A percentile compares a stretch with the other conserved stretches of the same genome.
These are phyloP conservation scores for Saguinus imperator DNA, from an alignment of 2,113 vertebrate species.

Conservation along the genomic window DNA sequence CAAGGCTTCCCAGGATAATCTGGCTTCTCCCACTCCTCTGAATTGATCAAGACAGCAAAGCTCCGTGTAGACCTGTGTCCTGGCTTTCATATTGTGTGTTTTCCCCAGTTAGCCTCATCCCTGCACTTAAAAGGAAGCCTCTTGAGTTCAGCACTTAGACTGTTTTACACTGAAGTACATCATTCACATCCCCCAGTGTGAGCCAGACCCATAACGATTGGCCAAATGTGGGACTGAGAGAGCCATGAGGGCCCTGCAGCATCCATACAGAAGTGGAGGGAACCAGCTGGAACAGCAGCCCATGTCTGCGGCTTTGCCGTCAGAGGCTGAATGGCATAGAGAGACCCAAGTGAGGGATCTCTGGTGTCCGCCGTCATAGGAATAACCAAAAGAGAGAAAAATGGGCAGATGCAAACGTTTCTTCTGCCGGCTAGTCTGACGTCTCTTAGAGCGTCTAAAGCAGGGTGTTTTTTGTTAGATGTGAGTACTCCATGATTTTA, in stretches of 20 bases:
- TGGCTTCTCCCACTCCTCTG: not conserved
- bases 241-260: fast-evolving
- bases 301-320: not conserved
- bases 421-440: not conserved
- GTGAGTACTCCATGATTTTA: not conserved
- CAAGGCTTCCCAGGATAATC: not conserved
- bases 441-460: not conserved
- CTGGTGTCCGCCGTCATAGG: not conserved
- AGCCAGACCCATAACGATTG: not conserved
- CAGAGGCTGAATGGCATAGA: not conserved
- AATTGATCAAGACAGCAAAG: not conserved
- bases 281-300: too few relatives aligned
- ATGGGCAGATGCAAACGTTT: not conserved
- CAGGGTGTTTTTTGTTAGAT: not conserved
- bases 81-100: fast-evolving
- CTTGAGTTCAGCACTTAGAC: not conserved
- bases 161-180: too few relatives aligned
- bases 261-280: not conserved
- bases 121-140: not conserved
- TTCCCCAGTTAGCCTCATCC: not conserved
- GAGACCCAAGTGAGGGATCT: not conserved
- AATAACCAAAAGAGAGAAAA: not conserved
- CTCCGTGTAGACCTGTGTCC: fast-evolving
- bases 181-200: not conserved
- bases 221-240: not conserved